Conservation (phyloP, 1,140 invertebrate species). For the Leguminivora glycinivorella region DNA sequence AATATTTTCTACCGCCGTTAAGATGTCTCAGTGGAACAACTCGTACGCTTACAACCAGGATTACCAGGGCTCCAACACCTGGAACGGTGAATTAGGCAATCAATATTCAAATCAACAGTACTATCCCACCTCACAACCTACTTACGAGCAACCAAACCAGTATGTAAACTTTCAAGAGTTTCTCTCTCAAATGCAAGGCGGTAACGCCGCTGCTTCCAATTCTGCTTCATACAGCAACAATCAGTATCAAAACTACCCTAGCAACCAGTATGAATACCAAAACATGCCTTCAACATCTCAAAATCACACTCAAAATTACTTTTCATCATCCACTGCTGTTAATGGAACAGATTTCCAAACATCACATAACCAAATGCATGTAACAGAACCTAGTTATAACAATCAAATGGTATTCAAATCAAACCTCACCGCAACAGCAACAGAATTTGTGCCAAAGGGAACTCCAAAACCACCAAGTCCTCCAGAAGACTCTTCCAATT, state of each 20-base stretch:
- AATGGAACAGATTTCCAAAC: conserved; percentile 53
- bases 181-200: conserved; percentile 64
- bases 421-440: conserved; percentile 70
- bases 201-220: conserved; percentile 42
- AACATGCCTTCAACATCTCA: conserved; percentile 52
- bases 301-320: conserved; percentile 49
- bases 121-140: conserved; percentile 54
- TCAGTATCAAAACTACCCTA: conserved; percentile 58
- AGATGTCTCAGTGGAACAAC: conserved; percentile 73
- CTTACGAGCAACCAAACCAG: conserved; percentile 52
- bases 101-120: conserved; percentile 62
- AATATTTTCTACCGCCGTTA: conserved; percentile 43
- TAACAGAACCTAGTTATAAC: conserved; percentile 46
- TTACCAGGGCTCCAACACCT: conserved; percentile 55
- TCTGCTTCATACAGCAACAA: conserved; percentile 51
- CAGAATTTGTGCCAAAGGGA: conserved; percentile 75
- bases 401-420: conserved; percentile 67
- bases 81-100: conserved; percentile 60
- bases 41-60: conserved; percentile 64
- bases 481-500: conserved; percentile 42
- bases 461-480: conserved; percentile 42
- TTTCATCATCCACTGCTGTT: conserved; percentile 45
- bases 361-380: conserved; percentile 41
- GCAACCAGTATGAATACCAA: conserved; percentile 59
- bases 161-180: conserved; percentile 74